Evolutionary conservation across 2,797 vertebrate species (phyloP).

Genomic region (Falco cherrug): DNA sequence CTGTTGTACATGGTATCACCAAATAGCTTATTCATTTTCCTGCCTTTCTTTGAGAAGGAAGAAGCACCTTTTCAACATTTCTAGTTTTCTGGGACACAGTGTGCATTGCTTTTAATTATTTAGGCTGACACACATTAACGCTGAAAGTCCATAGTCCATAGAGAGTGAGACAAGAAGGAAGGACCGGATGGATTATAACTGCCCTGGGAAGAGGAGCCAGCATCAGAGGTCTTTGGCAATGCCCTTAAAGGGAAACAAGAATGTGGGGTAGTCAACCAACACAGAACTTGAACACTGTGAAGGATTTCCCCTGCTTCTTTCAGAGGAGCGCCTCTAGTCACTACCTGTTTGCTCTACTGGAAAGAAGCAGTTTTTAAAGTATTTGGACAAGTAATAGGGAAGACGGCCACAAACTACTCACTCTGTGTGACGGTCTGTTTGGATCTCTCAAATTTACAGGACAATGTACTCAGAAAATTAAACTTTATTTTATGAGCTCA

Average conservation of each 20-base stretch:
- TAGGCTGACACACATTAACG: not conserved
- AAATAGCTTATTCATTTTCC: constrained; percentile 71
- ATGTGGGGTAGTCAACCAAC: not conserved
- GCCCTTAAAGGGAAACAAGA: not conserved
- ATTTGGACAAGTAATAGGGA: not conserved
- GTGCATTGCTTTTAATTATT: not conserved
- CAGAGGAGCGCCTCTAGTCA: not conserved
- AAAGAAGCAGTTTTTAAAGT: not conserved
- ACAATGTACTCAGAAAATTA: not conserved
- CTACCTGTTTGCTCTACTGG: not conserved
- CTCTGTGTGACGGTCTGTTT: not conserved
- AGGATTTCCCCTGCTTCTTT: not conserved
- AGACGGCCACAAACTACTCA: not conserved
- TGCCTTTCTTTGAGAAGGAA: constrained; percentile 41
- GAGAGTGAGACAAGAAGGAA: not conserved
- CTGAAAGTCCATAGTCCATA: not conserved
- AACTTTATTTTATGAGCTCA: not conserved
- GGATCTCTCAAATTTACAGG: not conserved
- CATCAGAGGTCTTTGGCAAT: not conserved
- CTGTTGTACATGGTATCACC: constrained; percentile 55
- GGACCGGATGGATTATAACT: not conserved
- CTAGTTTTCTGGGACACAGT: not conserved
- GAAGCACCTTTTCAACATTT: not conserved
- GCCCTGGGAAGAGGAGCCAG: not conserved
- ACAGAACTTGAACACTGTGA: not conserved